phyloP scores from a whole-genome alignment of 1,140 invertebrate genomes.

The Amphibalanus amphitrite region DNA sequence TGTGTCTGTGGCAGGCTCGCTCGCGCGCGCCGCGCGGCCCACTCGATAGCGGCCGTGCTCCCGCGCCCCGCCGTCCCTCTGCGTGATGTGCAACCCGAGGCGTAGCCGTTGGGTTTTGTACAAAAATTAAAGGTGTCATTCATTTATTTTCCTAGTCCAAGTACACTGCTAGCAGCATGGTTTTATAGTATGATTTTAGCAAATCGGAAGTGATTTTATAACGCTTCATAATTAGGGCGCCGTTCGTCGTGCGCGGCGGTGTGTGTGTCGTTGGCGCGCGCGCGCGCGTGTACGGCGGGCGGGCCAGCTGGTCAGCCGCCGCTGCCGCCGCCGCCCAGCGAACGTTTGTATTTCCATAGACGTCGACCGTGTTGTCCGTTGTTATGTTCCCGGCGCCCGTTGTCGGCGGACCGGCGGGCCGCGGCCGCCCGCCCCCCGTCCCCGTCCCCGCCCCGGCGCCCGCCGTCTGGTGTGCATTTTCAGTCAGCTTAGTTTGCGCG shows the following conservation, averaged over 20 bases:
- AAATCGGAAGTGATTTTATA: conserved; percentile 2
- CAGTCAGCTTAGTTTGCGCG: neutral
- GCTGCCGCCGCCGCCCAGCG: too few relatives aligned
- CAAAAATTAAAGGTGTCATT: conserved; percentile 2
- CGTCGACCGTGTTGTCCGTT: neutral
- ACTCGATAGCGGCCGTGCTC: neutral
- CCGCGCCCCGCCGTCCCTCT: neutral
- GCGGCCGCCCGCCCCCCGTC: too few relatives aligned
- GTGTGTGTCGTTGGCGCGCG: too few relatives aligned
- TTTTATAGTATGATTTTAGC: conserved; percentile 2
- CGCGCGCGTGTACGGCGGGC: too few relatives aligned
- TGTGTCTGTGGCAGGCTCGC: neutral
- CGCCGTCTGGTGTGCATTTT: neutral
- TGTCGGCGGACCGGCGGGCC: neutral
- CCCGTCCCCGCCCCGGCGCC: too few relatives aligned
- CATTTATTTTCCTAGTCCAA: conserved; percentile 2
- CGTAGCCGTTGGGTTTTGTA: neutral
- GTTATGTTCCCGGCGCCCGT: neutral
- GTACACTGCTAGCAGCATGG: neutral
- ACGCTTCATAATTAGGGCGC: neutral
- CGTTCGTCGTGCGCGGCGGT: neutral
- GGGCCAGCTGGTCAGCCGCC: too few relatives aligned
- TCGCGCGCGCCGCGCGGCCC: too few relatives aligned
- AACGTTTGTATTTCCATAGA: neutral
- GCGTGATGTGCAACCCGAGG: too few relatives aligned